Evolutionary conservation across 2,113 vertebrate genomes (phyloP).

Genomic region (Alethe castanea): DNA sequence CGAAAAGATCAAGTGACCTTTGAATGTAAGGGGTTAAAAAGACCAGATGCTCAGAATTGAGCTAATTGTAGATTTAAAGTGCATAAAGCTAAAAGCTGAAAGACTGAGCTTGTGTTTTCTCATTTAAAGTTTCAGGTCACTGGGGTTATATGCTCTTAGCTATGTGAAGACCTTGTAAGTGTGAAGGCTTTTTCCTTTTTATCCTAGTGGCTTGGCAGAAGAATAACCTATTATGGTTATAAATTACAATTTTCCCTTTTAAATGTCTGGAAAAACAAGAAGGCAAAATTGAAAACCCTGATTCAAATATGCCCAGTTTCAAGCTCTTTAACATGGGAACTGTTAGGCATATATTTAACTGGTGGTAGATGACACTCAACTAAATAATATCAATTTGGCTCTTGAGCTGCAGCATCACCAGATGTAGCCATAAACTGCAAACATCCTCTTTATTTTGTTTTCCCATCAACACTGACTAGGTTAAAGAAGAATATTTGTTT

Average conservation of each 20-base stretch:
- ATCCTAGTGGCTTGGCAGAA: neutral
- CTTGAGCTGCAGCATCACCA: neutral
- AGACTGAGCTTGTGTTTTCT: slow-evolving; percentile 8
- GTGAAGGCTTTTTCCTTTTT: slow-evolving; percentile 1
- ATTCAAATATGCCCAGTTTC: slow-evolving; percentile 38
- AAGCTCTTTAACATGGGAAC: slow-evolving; percentile 34
- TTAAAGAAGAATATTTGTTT: neutral
- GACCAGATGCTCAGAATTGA: slow-evolving; percentile 40
- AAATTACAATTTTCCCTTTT: slow-evolving; percentile 55
- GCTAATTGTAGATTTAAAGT: slow-evolving; percentile 36
- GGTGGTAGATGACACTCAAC: neutral
- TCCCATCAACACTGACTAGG: neutral
- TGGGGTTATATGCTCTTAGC: neutral
- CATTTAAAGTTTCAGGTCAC: slow-evolving; percentile 16
- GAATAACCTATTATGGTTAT: neutral
- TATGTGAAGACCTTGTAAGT: neutral
- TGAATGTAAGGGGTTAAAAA: slow-evolving; percentile 34
- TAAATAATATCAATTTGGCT: neutral
- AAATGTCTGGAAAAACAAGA: slow-evolving; percentile 25
- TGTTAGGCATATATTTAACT: neutral
- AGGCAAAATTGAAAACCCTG: slow-evolving; percentile 10
- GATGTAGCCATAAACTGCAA: neutral
- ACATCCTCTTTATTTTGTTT: neutral
- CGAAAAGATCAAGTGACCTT: neutral
- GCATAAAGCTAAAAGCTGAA: neutral